These are phyloP conservation scores for Xiphophorus maculatus DNA, from an alignment of 2,113 vertebrate species.

Conservation along the genomic window DNA sequence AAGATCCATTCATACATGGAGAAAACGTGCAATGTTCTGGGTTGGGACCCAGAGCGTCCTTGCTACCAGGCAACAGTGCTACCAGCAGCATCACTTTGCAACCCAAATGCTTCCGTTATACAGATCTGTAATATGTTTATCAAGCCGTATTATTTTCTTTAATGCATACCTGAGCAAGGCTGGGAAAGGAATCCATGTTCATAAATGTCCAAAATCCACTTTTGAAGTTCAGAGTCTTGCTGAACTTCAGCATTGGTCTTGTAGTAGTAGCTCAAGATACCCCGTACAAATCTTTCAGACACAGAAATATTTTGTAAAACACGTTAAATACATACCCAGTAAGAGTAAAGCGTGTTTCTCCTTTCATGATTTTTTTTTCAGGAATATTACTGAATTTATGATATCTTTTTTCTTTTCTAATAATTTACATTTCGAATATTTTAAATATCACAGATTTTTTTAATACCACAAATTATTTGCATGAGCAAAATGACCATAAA, in stretches of 20 bases:
- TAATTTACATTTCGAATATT: too few relatives aligned
- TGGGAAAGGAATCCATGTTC: slow-evolving; percentile 78
- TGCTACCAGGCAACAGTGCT: background rate
- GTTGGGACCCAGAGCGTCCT: background rate
- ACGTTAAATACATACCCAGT: background rate
- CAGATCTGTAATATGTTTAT: background rate
- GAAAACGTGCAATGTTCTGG: background rate
- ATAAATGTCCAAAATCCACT: slow-evolving; percentile 84
- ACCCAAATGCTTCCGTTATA: background rate
- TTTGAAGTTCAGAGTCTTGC: slow-evolving; percentile 80
- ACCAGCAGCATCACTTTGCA: background rate
- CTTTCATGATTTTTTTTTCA: background rate
- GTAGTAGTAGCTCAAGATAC: slow-evolving; percentile 65
- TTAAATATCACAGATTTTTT: background rate
- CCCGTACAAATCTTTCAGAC: slow-evolving; percentile 73
- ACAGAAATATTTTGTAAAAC: background rate
- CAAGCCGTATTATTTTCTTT: background rate
- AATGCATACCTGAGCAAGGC: slow-evolving; percentile 66
- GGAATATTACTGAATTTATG: background rate
- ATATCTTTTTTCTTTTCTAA: too few relatives aligned
- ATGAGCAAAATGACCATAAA: background rate
- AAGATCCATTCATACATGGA: background rate
- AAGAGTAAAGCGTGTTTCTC: background rate
- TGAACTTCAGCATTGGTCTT: slow-evolving; percentile 49
- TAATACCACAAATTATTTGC: background rate